Evolutionary conservation across 2,113 vertebrate genomes (phyloP), one percentile per base, ranked within the genome.

Genomic region (Tachycineta bicolor): DNA sequence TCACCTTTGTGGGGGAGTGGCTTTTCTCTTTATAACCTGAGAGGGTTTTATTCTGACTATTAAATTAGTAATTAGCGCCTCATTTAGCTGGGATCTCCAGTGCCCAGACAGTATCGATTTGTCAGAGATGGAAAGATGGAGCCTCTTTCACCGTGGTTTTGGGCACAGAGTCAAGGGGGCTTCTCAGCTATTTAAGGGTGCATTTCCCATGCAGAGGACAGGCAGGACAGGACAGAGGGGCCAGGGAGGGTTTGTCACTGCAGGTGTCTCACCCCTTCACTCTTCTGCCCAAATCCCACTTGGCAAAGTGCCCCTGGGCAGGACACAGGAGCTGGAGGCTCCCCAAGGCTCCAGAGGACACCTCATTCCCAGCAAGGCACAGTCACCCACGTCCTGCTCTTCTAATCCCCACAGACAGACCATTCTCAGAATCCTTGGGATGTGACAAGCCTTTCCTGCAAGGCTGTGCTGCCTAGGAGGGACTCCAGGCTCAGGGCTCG

Each of bases 91-190:
- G 64, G 59, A 81, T 74, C 64, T 78, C 85, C 68, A 56, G 43
- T 60, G 76, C 79, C 76, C 90, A 93, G 94, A 92, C 92, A 43
- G 53, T 93, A 96, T 96, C 90, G 96, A 96, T 97, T 73, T 46
- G 39, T 74, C 68, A 60, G 71, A 63, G 64, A 49, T 60, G 43
- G 78, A 65, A 44, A 83, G 63, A 86, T 52, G 52, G 60, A 93
- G 67, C 67, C 75, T 59, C 74, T 55, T 65, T 39, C 93, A 39
- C 6, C 24, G 16, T 13, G 25, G 39, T 29, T 90, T 88, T 74
- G 59, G 90, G 79, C 87, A 92, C 50, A 28, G 16, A 83, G 67
- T 77, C 93, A 96, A 62, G 50, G 73, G 41, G 52, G 37, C 28
- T 81, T 73, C 93, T 93, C 22, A 70, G 63, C 70, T 88, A 37